Evolutionary conservation across 2,797 vertebrate genomes (phyloP), one percentile per base, ranked within the genome.

Genomic region (Anguilla megastoma): DNA sequence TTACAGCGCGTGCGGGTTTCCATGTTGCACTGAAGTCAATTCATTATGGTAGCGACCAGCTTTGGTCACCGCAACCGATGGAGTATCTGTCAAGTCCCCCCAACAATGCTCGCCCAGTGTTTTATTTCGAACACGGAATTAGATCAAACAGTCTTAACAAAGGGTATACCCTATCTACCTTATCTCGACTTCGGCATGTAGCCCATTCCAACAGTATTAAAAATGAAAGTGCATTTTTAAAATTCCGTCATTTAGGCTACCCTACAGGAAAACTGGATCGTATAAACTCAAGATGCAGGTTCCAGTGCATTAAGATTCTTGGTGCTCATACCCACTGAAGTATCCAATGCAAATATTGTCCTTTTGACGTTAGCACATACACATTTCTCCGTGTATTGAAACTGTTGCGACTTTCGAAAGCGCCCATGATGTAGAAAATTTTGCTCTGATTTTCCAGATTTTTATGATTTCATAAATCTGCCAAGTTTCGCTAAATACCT

Each of bases 261-360:
- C 56, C 56, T 58, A 71, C 41, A 52, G 24, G 50, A 76, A 80
- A 88, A 2, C n/a, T 58, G 66, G 41, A 74, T 71, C 24, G n/a
- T 85, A 33, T 85, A 18, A 86, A 24, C 24, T 63, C 21, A 56
- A n/a, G 21, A 85, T 56, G 48, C 27, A 54, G 36, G 83, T 12
- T 86, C 58, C 85, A 86, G 76, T 52, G 74, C 87, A 48, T 48
- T 88, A 86, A 82, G 48, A 86, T 36, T 88, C 66, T 80, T 85
- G 30, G 83, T 69, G 79, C 16, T 14, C 16, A 86, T 50, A 76
- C 56, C 84, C 79, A 56, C 54, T 41, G 66, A 60, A 63, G 56
- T 66, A 82, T 54, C 58, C 85, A 54, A 36, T 66, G 88, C 56
- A 82, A 86, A 82, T 82, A 83, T 69, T 50, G 88, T 83, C 85